Conservation (phyloP, 2,888 invertebrate genomes). For the Scelioninae gen. 2 region DNA sequence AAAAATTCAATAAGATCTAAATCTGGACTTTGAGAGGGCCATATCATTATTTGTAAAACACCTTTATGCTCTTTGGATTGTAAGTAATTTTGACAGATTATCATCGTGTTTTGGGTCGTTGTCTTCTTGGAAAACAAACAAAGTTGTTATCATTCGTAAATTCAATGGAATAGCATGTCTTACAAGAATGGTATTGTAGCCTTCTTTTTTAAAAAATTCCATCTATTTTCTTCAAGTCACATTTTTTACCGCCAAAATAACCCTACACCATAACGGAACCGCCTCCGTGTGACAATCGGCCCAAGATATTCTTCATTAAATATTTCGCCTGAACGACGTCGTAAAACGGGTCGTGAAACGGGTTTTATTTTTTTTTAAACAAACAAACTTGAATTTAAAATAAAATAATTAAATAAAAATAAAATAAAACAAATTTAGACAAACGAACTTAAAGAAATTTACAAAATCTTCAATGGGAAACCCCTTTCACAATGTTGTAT, state of each 20-base stretch:
- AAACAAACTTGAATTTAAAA: too few species aligned
- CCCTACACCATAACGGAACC: constrained; percentile 19
- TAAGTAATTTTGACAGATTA: background rate
- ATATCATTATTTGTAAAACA: background rate
- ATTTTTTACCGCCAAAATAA: constrained; percentile 36
- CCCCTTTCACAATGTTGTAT: too few species aligned
- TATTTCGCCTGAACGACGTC: constrained; percentile 8
- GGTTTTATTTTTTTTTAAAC: too few species aligned
- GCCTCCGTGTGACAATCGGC: constrained; percentile 47
- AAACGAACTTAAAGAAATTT: too few species aligned
- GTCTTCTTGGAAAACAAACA: too few species aligned
- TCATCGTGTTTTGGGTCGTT: too few species aligned
- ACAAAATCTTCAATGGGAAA: too few species aligned
- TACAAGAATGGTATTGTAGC: constrained; percentile 43
- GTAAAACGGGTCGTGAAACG: too few species aligned
- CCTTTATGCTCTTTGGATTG: background rate
- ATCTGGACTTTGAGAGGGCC: constrained; percentile 2
- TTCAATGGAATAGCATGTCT: background rate
- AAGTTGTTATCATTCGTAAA: background rate
- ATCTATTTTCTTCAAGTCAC: constrained; percentile 51
- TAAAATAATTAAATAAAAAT: too few species aligned
- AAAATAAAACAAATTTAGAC: too few species aligned
- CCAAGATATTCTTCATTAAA: constrained; percentile 11
- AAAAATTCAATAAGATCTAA: background rate
- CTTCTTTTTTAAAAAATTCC: constrained; percentile 53